Evolutionary conservation across 2,113 vertebrate species (phyloP).

Genomic region (Manacus vitellinus): DNA sequence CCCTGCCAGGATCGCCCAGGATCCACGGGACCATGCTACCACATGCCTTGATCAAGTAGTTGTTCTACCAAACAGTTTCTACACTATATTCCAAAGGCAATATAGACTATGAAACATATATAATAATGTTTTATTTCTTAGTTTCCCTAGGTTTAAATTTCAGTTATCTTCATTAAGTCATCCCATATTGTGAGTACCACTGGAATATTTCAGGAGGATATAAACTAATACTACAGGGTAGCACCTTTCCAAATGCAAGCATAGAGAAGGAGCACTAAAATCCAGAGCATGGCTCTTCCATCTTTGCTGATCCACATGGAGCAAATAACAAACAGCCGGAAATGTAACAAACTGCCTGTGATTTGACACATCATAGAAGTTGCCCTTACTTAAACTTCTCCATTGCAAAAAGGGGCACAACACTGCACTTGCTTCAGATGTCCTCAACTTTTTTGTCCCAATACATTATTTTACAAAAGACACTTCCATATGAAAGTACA

Average conservation of each 20-base stretch:
- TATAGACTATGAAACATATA: background rate
- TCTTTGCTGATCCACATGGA: background rate
- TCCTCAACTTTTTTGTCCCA: background rate
- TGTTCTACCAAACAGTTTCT: background rate
- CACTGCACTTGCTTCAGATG: background rate
- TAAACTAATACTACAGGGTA: background rate
- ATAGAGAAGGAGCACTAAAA: background rate
- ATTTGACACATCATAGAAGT: background rate
- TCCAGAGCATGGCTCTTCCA: background rate
- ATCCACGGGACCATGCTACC: too few relatives aligned
- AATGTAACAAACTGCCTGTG: background rate
- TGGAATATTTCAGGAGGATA: background rate
- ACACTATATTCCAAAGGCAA: background rate
- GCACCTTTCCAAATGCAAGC: background rate
- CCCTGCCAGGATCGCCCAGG: background rate
- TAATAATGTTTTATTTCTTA: background rate
- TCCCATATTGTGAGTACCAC: background rate
- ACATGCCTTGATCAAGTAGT: background rate
- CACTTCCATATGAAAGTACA: background rate
- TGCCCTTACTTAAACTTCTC: background rate
- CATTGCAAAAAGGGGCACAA: background rate
- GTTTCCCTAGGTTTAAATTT: background rate
- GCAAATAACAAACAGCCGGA: background rate
- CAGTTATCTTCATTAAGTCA: background rate
- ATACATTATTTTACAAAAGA: background rate